A percentile compares a stretch with the other conserved stretches of the same genome.
Evolutionary conservation across 2,113 vertebrate genomes (phyloP).

Genomic region (Tyrannus savana): DNA sequence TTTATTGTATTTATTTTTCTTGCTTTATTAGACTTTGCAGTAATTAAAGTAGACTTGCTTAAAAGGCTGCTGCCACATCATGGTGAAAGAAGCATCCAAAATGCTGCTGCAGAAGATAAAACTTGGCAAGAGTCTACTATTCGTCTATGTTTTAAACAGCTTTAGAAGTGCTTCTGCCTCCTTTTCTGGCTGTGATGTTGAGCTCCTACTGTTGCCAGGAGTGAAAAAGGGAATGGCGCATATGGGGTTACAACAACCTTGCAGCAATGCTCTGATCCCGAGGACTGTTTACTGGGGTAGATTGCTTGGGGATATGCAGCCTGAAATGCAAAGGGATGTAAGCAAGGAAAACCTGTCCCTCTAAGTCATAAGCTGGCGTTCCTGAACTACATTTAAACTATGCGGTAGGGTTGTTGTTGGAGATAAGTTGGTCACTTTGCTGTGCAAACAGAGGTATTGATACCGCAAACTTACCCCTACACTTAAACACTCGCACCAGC

Average conservation of each 20-base stretch:
- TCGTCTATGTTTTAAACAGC: neutral
- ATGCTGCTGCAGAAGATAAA: neutral
- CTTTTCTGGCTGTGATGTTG: neutral
- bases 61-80: neutral
- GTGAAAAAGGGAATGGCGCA: neutral
- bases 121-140: neutral
- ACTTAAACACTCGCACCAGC: rapidly evolving
- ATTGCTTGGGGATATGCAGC: neutral
- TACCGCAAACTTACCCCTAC: neutral
- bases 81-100: neutral
- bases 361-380: neutral
- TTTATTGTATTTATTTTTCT: neutral
- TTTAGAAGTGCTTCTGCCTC: neutral
- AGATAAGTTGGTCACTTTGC: neutral
- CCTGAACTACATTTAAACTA: neutral
- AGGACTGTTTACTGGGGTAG: rapidly evolving
- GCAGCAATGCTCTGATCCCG: neutral
- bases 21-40: neutral
- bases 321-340: neutral
- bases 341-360: neutral
- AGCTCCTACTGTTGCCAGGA: neutral
- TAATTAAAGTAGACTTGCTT: neutral
- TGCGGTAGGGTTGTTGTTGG: neutral
- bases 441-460: neutral
- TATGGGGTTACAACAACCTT: neutral